Conservation (phyloP, 2,797 vertebrate genomes). For the Lates japonicus region DNA sequence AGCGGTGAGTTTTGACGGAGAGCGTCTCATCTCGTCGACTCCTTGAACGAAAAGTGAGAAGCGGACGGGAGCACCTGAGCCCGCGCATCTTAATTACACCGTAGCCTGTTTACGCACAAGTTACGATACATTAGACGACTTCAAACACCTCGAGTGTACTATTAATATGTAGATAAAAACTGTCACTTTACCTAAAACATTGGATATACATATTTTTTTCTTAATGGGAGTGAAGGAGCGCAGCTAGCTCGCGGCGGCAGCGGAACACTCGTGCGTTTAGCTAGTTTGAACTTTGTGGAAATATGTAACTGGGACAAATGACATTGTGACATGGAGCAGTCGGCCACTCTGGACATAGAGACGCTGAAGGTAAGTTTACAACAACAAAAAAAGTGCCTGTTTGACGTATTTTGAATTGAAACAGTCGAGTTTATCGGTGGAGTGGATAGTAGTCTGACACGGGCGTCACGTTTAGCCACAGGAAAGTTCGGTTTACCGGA, state of each 20-base stretch:
- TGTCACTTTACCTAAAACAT: background rate
- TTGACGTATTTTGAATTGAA: background rate
- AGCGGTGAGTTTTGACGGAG: conserved; percentile 33
- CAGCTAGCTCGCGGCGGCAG: background rate
- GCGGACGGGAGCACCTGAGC: conserved; percentile 26
- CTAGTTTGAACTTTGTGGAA: conserved; percentile 70
- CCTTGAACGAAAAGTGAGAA: conserved; percentile 32
- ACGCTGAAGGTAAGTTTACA: conserved; percentile 89
- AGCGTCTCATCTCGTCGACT: conserved; percentile 10
- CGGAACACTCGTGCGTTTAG: background rate
- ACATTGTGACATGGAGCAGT: conserved; percentile 86
- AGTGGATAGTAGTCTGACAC: background rate
- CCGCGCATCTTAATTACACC: background rate
- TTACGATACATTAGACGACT: background rate
- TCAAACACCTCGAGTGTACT: background rate
- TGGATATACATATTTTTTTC: background rate
- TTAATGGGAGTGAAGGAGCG: conserved; percentile 18
- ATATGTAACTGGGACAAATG: conserved; percentile 67
- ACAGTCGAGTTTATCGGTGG: background rate
- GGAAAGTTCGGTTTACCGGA: background rate
- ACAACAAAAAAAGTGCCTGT: background rate
- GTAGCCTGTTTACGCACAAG: background rate
- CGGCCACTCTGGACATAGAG: conserved; percentile 87
- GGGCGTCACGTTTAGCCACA: background rate
- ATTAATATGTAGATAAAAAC: background rate